Conservation (phyloP, 2,797 vertebrate species). For the Falco peregrinus region DNA sequence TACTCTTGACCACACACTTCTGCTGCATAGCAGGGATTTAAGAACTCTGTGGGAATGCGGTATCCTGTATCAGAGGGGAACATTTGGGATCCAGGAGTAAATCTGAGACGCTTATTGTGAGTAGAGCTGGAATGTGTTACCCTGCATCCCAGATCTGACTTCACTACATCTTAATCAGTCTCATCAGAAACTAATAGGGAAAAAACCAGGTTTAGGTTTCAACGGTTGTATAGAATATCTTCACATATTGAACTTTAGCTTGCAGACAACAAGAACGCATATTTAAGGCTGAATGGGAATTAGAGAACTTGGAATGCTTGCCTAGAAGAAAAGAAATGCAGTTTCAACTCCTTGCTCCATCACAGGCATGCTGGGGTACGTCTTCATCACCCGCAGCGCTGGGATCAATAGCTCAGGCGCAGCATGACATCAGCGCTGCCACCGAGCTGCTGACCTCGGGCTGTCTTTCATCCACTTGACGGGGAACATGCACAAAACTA, state of each 20-base stretch:
- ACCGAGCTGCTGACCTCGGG: not conserved
- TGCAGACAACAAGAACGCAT: slow-evolving; percentile 1
- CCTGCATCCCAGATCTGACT: not conserved
- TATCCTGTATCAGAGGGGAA: slow-evolving; percentile 9
- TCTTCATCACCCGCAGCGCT: not conserved
- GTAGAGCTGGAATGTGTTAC: slow-evolving; percentile 6
- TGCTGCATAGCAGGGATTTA: not conserved
- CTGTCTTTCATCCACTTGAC: not conserved
- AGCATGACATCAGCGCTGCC: not conserved
- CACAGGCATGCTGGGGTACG: not conserved
- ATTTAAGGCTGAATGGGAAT: not conserved
- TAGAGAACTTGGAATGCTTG: not conserved
- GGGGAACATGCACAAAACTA: not conserved
- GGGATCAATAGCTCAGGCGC: not conserved
- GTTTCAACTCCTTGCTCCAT: not conserved
- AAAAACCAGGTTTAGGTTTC: not conserved
- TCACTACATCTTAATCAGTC: slow-evolving; percentile 29
- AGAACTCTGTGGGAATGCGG: slow-evolving; percentile 31
- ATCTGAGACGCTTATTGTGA: not conserved
- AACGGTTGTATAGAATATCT: not conserved
- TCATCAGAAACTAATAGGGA: not conserved
- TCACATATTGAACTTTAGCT: not conserved
- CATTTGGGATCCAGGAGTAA: not conserved
- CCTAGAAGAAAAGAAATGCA: not conserved
- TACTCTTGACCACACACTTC: slow-evolving; percentile 12